These are phyloP conservation scores for Leucophenga montana DNA, from an alignment of 2,888 invertebrate genomes.

Conservation along the genomic window DNA sequence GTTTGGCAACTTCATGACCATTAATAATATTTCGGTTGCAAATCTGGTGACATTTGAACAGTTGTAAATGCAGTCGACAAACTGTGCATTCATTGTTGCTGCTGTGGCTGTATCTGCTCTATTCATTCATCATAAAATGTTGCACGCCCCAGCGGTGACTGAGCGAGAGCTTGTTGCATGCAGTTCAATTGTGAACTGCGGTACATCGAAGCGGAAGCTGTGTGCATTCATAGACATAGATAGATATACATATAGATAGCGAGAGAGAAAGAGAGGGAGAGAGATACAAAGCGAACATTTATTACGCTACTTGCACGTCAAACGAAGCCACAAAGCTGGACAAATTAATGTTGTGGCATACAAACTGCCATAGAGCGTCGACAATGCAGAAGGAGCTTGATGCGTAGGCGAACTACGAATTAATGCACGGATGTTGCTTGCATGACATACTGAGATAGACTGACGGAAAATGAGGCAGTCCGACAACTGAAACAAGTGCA, in stretches of 20 bases:
- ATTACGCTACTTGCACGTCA: constrained; percentile 55
- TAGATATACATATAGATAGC: too few relatives aligned
- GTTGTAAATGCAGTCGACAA: constrained; percentile 5
- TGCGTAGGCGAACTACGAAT: too few relatives aligned
- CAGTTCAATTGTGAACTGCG: too few relatives aligned
- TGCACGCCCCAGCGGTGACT: not conserved
- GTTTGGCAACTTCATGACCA: not conserved
- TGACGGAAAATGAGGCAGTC: too few relatives aligned
- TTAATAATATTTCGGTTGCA: constrained; percentile 22
- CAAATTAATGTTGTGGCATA: constrained; percentile 58
- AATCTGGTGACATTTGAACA: constrained; percentile 10
- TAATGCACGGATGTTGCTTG: too few relatives aligned
- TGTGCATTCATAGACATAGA: not conserved
- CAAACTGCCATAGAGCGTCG: too few relatives aligned
- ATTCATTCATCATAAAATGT: not conserved
- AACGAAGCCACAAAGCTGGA: constrained; percentile 51
- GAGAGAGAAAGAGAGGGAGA: too few relatives aligned
- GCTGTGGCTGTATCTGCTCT: not conserved
- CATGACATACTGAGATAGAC: too few relatives aligned
- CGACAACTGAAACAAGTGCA: too few relatives aligned
- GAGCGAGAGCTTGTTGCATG: too few relatives aligned
- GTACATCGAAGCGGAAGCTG: not conserved
- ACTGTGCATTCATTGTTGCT: not conserved
- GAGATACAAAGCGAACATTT: constrained; percentile 44
- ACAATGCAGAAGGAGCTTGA: too few relatives aligned